phyloP scores from a whole-genome alignment of 2,113 vertebrate species.

The Solea solea region DNA sequence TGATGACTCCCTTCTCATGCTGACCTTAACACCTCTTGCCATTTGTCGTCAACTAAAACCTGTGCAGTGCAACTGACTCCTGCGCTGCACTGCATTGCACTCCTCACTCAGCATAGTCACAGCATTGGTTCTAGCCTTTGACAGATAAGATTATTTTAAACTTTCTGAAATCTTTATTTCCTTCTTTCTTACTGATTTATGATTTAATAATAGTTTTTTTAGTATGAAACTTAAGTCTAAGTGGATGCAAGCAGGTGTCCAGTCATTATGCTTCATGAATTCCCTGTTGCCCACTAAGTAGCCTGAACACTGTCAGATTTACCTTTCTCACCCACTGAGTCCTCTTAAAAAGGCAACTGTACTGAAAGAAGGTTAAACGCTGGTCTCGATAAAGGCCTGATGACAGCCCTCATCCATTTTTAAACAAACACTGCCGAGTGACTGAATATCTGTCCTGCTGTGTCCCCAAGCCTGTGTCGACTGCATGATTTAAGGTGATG shows the following conservation, averaged over 20 bases:
- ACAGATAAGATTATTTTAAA: neutral
- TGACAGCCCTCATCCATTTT: constrained; percentile 63
- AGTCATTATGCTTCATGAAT: neutral
- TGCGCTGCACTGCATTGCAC: neutral
- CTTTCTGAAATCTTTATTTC: neutral
- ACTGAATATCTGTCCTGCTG: constrained; percentile 31
- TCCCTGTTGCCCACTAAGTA: neutral
- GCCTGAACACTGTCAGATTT: neutral
- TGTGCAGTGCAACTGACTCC: neutral
- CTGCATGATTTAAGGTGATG: constrained; percentile 46
- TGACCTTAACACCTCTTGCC: constrained; percentile 18
- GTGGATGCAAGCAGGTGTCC: neutral
- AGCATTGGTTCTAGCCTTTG: too few species aligned
- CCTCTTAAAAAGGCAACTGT: neutral
- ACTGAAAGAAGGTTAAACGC: constrained; percentile 15
- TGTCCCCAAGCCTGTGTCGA: constrained; percentile 17
- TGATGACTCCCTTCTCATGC: constrained; percentile 43
- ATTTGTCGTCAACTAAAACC: constrained; percentile 12
- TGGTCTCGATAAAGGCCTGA: constrained; percentile 9
- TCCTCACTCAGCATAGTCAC: neutral
- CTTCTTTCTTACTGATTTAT: neutral
- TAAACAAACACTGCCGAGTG: constrained; percentile 53
- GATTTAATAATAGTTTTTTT: neutral
- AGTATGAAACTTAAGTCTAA: neutral
- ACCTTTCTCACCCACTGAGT: neutral